Evolutionary conservation across 2,113 vertebrate genomes (phyloP).

Genomic region (Baryphthengus martii): DNA sequence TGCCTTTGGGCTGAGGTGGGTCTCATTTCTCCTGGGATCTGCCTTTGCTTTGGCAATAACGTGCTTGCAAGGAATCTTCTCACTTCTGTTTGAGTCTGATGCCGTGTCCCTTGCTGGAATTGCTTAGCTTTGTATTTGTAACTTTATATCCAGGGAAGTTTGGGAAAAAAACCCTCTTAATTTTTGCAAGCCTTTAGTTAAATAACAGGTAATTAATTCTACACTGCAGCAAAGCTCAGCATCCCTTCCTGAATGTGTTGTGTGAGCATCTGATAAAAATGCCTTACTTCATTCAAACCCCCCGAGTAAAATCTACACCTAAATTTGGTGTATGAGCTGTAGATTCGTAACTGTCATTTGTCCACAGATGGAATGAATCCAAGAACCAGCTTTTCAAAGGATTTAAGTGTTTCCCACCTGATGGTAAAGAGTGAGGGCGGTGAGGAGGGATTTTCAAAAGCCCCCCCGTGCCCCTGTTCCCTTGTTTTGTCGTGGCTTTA

Average conservation of each 20-base stretch:
- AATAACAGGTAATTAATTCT: neutral
- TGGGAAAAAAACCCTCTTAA: neutral
- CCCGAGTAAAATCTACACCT: neutral
- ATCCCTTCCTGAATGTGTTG: neutral
- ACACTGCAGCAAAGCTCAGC: neutral
- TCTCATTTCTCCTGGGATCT: neutral
- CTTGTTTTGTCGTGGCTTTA: neutral
- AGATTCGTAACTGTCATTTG: neutral
- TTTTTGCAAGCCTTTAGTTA: neutral
- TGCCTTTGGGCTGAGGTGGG: neutral
- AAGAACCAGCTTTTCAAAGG: neutral
- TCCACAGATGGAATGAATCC: accelerated
- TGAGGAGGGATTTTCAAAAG: neutral
- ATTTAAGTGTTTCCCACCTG: neutral
- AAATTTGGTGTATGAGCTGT: neutral
- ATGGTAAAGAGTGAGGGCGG: neutral
- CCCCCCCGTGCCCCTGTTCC: accelerated
- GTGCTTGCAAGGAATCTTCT: neutral
- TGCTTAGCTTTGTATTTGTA: neutral
- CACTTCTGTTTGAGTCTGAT: neutral
- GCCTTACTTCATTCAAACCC: neutral
- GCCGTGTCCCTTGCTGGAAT: neutral
- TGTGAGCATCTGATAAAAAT: neutral
- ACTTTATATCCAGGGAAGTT: neutral
- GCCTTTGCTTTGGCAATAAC: neutral